Conservation (phyloP, 1,140 invertebrate species). For the Drosophila parabipectinata region DNA sequence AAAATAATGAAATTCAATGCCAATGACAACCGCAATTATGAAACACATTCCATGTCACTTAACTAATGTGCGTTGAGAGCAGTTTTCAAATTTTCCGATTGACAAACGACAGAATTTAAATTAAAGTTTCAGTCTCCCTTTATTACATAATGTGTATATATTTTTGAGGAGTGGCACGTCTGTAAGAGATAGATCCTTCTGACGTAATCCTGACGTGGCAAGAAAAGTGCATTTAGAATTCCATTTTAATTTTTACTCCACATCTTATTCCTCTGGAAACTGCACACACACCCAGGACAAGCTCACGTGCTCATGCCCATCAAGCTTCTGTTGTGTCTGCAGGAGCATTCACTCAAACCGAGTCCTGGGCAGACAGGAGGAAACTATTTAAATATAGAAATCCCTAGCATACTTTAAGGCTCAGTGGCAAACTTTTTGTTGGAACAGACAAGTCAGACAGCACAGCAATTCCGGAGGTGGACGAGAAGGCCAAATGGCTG, state of each 20-base stretch:
- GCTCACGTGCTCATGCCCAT: slow-evolving; percentile 41
- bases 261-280: no score
- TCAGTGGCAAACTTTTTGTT: slow-evolving; percentile 40
- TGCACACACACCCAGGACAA: neutral
- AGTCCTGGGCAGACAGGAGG: neutral
- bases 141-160: no score
- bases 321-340: slow-evolving; percentile 38
- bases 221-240: slow-evolving; percentile 5
- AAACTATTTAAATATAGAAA: slow-evolving; percentile 59
- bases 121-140: neutral
- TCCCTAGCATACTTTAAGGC: slow-evolving; percentile 65
- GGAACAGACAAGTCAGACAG: slow-evolving; percentile 18
- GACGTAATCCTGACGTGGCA: neutral
- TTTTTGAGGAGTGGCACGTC: no score
- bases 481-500: neutral
- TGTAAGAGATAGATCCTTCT: neutral
- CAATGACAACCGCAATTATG: slow-evolving; percentile 66
- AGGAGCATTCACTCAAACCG: slow-evolving; percentile 14
- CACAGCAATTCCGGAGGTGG: neutral
- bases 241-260: slow-evolving; percentile 17
- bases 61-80: slow-evolving; percentile 48
- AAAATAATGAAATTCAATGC: slow-evolving; percentile 67
- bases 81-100: slow-evolving; percentile 27
- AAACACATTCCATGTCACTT: slow-evolving; percentile 41
- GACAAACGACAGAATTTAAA: slow-evolving; percentile 11